These are phyloP conservation scores for Luehdorfia chinensis DNA, from an alignment of 1,140 invertebrate species.

Conservation along the genomic window DNA sequence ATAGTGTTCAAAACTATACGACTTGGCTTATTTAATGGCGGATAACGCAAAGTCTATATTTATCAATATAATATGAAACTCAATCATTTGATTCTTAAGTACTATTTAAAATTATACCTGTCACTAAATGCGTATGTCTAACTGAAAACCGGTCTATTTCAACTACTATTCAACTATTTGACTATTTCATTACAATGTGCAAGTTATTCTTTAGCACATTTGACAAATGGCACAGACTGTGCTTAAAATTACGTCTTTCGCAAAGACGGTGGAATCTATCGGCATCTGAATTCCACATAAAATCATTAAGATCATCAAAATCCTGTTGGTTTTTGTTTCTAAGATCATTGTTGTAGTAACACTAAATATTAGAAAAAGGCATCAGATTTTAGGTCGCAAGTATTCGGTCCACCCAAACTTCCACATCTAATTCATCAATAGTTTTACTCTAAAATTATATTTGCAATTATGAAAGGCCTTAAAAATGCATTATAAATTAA, in stretches of 20 bases:
- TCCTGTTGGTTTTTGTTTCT: background rate
- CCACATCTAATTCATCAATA: slow-evolving; percentile 12
- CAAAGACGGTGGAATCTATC: slow-evolving; percentile 19
- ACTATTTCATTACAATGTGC: slow-evolving; percentile 61
- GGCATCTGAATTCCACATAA: background rate
- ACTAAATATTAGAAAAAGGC: slow-evolving; percentile 7
- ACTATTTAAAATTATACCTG: slow-evolving; percentile 71
- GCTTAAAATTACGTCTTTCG: slow-evolving; percentile 32
- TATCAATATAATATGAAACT: slow-evolving; percentile 47
- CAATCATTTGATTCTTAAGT: slow-evolving; percentile 48
- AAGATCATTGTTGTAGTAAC: slow-evolving; percentile 1
- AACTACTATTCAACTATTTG: slow-evolving; percentile 67
- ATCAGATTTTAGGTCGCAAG: slow-evolving; percentile 10
- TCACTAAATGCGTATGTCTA: slow-evolving; percentile 71
- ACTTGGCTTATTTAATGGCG: too few relatives aligned
- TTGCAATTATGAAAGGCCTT: slow-evolving; percentile 27
- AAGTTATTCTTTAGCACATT: slow-evolving; percentile 34
- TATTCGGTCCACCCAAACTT: slow-evolving; percentile 9
- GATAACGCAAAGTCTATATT: too few relatives aligned
- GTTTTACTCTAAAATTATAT: slow-evolving; percentile 17
- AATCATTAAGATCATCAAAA: slow-evolving; percentile 12
- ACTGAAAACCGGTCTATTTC: slow-evolving; percentile 73
- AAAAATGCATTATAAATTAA: slow-evolving; percentile 33
- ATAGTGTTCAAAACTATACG: too few relatives aligned
- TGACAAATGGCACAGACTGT: slow-evolving; percentile 41